These are phyloP conservation scores for Melanerpes formicivorus DNA, from an alignment of 2,113 vertebrate species.

Conservation along the genomic window DNA sequence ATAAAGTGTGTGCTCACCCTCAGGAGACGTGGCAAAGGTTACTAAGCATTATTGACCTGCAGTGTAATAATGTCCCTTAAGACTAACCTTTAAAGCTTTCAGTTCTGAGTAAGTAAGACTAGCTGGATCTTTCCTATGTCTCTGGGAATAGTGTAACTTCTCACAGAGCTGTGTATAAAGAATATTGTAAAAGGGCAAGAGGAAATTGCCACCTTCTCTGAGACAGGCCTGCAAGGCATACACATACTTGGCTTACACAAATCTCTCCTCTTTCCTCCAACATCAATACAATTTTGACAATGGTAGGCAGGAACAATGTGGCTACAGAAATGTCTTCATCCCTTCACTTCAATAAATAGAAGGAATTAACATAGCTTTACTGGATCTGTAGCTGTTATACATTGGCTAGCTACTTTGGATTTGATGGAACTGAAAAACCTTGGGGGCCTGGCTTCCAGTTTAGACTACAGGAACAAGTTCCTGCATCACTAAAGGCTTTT, in stretches of 20 bases:
- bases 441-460: background rate
- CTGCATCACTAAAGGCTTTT: background rate
- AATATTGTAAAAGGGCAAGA: slow-evolving; percentile 67
- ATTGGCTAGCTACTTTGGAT: background rate
- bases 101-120: slow-evolving; percentile 60
- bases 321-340: background rate
- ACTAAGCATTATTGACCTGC: slow-evolving; percentile 71
- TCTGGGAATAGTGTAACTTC: slow-evolving; percentile 71
- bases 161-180: slow-evolving; percentile 62
- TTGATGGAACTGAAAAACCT: background rate
- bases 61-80: slow-evolving; percentile 68
- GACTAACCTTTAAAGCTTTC: slow-evolving; percentile 77
- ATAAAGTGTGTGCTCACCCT: slow-evolving; percentile 61
- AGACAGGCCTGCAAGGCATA: slow-evolving; percentile 41
- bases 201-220: slow-evolving; percentile 57
- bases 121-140: slow-evolving; percentile 62
- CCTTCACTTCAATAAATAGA: background rate
- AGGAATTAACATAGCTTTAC: background rate
- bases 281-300: background rate
- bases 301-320: background rate
- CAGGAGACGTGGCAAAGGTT: slow-evolving; percentile 66
- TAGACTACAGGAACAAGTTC: background rate
- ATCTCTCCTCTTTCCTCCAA: background rate
- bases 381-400: background rate
- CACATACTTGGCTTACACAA: slow-evolving; percentile 27